Percentiles rank a stretch among this genome's conserved stretches.
Conservation (phyloP, 2,113 vertebrate genomes). For the Gnathonemus longibarbis region DNA sequence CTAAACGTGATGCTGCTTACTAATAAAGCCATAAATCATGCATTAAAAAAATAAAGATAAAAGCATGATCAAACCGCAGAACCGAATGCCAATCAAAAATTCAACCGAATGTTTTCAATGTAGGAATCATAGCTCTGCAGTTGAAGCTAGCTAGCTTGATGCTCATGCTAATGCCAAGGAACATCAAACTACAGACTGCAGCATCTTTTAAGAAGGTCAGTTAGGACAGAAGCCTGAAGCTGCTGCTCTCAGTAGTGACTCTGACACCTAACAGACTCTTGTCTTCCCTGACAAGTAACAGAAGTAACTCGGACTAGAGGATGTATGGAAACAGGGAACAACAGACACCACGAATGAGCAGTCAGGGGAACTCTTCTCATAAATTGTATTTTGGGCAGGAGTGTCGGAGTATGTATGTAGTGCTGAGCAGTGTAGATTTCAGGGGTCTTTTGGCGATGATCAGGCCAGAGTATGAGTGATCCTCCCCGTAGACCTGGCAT, state of each 20-base stretch:
- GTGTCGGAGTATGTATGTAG: neutral
- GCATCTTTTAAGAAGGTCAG: neutral
- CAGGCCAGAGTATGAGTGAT: neutral
- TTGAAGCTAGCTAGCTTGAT: neutral
- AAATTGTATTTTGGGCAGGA: neutral
- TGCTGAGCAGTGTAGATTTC: neutral
- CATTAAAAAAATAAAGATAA: neutral
- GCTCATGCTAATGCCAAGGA: neutral
- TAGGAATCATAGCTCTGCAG: neutral
- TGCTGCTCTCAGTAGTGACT: neutral
- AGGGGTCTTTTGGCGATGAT: neutral
- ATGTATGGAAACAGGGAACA: neutral
- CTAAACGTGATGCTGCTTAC: conserved; percentile 15
- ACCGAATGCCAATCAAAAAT: neutral
- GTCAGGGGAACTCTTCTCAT: neutral
- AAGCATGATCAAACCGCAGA: neutral
- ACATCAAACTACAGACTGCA: neutral
- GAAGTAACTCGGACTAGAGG: no score
- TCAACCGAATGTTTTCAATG: neutral
- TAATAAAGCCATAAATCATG: conserved; percentile 17
- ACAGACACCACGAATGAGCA: neutral
- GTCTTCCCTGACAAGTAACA: neutral
- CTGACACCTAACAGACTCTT: neutral
- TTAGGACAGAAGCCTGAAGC: neutral
- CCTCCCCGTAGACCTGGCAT: neutral